Base-by-base conservation (phyloP, 2,888 invertebrate species). In the Eupithecia dodoneata region DNA sequence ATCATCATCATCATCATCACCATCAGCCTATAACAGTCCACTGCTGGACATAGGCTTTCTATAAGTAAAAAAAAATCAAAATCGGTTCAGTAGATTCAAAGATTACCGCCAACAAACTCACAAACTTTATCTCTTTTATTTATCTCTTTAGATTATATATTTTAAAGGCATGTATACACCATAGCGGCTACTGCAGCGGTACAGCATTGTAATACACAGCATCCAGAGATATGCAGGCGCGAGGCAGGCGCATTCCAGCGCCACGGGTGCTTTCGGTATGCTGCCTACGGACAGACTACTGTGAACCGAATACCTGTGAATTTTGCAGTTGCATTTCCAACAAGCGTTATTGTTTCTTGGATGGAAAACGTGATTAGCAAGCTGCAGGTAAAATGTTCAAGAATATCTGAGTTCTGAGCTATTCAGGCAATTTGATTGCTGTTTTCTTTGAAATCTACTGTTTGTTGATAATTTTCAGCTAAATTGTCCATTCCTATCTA, bases 201-300 rank as follows among this genome's bases (percentile, higher is more conserved):
- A 69, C 44, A 69, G 44, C 63, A 63, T 72, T 44, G 63, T 73
- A 30, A 73, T 65, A 73, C 66, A 66, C 67, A 69, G 67, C 45
- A 69, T 69, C 45, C 76, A 81, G 67, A 75, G 85, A 84, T 82
- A 87, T 87, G 82, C 84, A 47, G 77, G 65, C 74, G 73, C 75
- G 86, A 87, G 86, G 81, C 84, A 45, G 77, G 67, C 74, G 72
- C 76, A 87, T 85, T 81, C 83, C 78, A 72, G 81, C 81, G 81
- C 84, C 30, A 45, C 45, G 47, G 47, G 70, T 70, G 70, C 70
- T 45, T 45, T 70, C 18, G 70, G 70, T 70, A 70, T 70, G 70
- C 70, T 10, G 81, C 86, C 87, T 83, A 85, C 86, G 86, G 85
- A 86, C 82, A 84, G 84, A 84, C 30, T 30, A n/a, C 52, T 49